Percentiles rank a stretch among this genome's conserved stretches.
phyloP scores from a whole-genome alignment of 2,797 vertebrate genomes.

The Melanotaenia trifasciata region DNA sequence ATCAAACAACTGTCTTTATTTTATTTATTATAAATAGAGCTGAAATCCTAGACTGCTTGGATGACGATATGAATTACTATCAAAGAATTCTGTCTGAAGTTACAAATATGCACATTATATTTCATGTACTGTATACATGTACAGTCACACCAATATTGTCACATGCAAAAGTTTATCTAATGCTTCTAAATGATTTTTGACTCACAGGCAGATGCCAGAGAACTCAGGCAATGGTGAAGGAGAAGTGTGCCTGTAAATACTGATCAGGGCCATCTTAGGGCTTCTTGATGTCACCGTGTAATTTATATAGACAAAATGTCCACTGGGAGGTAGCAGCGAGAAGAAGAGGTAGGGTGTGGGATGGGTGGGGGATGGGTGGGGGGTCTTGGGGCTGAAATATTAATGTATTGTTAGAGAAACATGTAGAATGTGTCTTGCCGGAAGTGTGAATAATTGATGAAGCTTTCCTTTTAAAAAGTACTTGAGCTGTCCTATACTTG shows the following conservation, averaged over 20 bases:
- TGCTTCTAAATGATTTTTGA: conserved; percentile 31
- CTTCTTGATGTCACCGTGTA: conserved; percentile 76
- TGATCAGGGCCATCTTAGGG: conserved; percentile 73
- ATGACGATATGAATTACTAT: neutral
- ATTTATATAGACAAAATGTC: conserved; percentile 81
- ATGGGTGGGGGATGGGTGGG: neutral
- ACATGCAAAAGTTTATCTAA: conserved; percentile 18
- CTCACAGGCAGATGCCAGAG: conserved; percentile 24
- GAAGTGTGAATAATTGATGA: conserved; percentile 83
- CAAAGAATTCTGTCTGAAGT: conserved; percentile 7
- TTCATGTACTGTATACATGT: neutral
- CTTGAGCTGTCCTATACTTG: conserved; percentile 67
- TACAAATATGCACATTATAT: conserved; percentile 2
- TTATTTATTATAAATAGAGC: neutral
- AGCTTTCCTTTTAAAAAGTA: conserved; percentile 73
- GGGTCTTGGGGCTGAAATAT: conserved; percentile 75
- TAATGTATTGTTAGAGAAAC: conserved; percentile 78
- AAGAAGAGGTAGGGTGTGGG: conserved; percentile 26
- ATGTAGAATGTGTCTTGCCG: conserved; percentile 75
- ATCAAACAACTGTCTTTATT: neutral
- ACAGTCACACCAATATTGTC: neutral
- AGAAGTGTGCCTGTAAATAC: conserved; percentile 52
- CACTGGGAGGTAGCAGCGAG: conserved; percentile 61
- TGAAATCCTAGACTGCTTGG: neutral
- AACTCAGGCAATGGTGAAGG: conserved; percentile 17